Percentiles rank a stretch among this genome's conserved stretches.
phyloP scores from a whole-genome alignment of 2,113 vertebrate genomes.

The Geococcyx californianus region DNA sequence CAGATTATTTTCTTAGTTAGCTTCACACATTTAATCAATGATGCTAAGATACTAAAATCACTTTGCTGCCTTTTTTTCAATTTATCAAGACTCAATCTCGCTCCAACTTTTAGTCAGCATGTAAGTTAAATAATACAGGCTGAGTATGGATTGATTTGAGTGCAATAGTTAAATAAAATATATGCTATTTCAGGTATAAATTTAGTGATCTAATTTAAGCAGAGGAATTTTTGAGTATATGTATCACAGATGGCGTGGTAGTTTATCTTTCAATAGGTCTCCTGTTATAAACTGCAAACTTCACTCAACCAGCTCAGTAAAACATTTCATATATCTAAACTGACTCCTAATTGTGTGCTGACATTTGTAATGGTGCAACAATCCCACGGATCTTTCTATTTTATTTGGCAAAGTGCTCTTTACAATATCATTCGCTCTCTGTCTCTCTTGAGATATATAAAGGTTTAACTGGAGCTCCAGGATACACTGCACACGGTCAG shows the following conservation, averaged over 20 bases:
- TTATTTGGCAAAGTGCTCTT: constrained; percentile 32
- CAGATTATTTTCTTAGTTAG: constrained; percentile 55
- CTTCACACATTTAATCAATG: constrained; percentile 51
- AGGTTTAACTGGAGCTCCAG: constrained; percentile 41
- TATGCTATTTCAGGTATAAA: background rate
- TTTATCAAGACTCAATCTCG: background rate
- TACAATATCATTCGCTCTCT: background rate
- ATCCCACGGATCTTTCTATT: background rate
- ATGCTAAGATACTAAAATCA: background rate
- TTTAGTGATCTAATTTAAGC: background rate
- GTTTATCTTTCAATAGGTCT: background rate
- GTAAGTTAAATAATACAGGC: background rate
- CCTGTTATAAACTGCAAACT: background rate
- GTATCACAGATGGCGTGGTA: background rate
- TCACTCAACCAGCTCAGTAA: background rate
- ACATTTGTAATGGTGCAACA: background rate
- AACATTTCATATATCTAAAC: background rate
- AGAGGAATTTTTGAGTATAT: background rate
- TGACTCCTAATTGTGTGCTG: constrained; percentile 12
- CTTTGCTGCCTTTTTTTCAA: constrained; percentile 12
- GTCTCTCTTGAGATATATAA: background rate
- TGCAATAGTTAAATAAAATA: background rate
- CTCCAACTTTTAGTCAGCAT: background rate
- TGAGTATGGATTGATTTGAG: background rate
- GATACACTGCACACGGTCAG: background rate